Evolutionary conservation across 1,140 invertebrate species (phyloP).

Genomic region (Drosophila repletoides): DNA sequence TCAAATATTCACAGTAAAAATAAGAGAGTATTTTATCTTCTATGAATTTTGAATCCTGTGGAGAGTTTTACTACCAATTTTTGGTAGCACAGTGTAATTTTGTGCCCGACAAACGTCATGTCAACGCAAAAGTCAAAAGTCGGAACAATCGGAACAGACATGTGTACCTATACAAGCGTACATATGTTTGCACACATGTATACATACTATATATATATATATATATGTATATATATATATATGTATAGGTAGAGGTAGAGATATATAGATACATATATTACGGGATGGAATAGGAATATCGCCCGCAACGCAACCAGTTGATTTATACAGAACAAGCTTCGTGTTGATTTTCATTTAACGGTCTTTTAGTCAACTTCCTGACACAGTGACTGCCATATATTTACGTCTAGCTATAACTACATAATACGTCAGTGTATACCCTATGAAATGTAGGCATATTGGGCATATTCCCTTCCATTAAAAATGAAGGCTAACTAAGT

Average conservation of each 20-base stretch:
- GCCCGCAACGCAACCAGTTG: constrained; percentile 71
- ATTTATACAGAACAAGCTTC: constrained; percentile 73
- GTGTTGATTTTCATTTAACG: constrained; percentile 80
- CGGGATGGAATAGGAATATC: constrained; percentile 18
- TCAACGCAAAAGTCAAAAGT: constrained; percentile 77
- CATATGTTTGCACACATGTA: constrained; percentile 7
- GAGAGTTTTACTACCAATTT: background rate
- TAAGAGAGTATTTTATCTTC: too few species aligned
- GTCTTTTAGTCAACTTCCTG: constrained; percentile 81
- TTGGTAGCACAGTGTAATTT: constrained; percentile 47
- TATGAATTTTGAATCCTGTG: too few species aligned
- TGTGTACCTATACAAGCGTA: constrained; percentile 18
- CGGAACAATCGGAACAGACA: constrained; percentile 29
- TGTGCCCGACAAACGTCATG: constrained; percentile 68
- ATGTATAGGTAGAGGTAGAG: constrained; percentile 33
- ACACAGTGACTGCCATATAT: constrained; percentile 77
- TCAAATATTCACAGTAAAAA: too few species aligned
- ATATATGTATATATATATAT: constrained; percentile 35
- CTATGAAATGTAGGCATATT: background rate
- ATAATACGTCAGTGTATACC: constrained; percentile 49
- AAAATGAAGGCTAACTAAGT: too few species aligned
- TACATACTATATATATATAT: constrained; percentile 35
- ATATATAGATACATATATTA: constrained; percentile 32
- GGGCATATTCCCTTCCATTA: too few species aligned
- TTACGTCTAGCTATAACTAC: constrained; percentile 66